Evolutionary conservation across 2,888 invertebrate species (phyloP).

Genomic region (Trisateles emortualis): DNA sequence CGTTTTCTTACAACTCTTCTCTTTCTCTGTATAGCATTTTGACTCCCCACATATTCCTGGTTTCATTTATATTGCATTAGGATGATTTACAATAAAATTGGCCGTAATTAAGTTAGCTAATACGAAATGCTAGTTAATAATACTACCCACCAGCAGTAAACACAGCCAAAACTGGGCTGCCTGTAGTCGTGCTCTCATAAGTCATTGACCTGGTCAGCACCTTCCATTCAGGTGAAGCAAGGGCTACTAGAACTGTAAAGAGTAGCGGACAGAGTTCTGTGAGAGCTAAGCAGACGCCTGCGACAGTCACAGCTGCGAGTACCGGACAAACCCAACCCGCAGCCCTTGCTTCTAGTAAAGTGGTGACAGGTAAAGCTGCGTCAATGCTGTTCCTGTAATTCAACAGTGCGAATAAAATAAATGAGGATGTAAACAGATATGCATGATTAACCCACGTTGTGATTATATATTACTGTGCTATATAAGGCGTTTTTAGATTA

Average conservation of each 20-base stretch:
- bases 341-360: constrained; percentile 86
- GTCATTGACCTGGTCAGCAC: constrained; percentile 88
- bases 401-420: constrained; percentile 16
- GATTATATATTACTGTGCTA: constrained; percentile 14
- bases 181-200: constrained; percentile 87
- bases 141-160: constrained; percentile 85
- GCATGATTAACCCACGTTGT: constrained; percentile 11
- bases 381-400: constrained; percentile 83
- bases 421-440: constrained; percentile 22
- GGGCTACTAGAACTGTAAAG: constrained; percentile 83
- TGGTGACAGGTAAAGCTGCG: constrained; percentile 87
- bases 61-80: no score
- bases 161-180: constrained; percentile 88
- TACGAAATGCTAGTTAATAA: neutral
- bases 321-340: constrained; percentile 88
- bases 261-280: constrained; percentile 88
- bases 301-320: constrained; percentile 87
- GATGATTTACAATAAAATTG: no score
- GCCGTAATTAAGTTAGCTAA: no score
- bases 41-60: no score
- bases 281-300: constrained; percentile 87
- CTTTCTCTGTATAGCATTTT: no score
- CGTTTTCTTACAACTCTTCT: no score
- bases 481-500: neutral
- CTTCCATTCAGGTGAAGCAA: constrained; percentile 88